phyloP scores from a whole-genome alignment of 2,113 vertebrate genomes.

The Chinchilla lanigera region DNA sequence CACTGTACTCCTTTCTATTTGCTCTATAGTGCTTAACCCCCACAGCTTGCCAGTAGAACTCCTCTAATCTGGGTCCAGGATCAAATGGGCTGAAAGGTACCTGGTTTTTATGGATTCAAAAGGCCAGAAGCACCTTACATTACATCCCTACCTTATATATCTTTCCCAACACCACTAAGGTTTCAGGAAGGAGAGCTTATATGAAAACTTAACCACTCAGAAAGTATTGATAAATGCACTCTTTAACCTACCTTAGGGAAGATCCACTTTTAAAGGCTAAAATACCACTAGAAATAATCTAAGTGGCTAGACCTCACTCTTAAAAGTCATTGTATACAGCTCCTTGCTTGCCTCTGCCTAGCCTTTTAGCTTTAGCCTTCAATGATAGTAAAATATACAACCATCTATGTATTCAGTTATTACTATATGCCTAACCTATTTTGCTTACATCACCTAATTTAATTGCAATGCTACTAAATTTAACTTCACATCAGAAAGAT shows the following conservation, averaged over 20 bases:
- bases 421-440: neutral
- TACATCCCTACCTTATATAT: neutral
- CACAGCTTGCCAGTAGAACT: neutral
- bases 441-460: neutral
- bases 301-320: neutral
- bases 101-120: neutral
- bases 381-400: constrained; percentile 5
- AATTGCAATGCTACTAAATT: neutral
- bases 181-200: neutral
- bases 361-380: neutral
- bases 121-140: neutral
- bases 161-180: neutral
- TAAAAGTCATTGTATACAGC: neutral
- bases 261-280: neutral
- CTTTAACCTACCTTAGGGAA: neutral
- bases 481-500: neutral
- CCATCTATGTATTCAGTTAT: neutral
- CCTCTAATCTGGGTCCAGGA: neutral
- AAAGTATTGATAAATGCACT: neutral
- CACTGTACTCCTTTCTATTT: neutral
- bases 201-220: neutral
- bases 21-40: neutral
- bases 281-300: neutral
- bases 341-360: neutral
- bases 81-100: neutral